Evolutionary conservation across 2,797 vertebrate genomes (phyloP), one percentile per base, ranked within the genome.

Genomic region (Semotilus atromaculatus): DNA sequence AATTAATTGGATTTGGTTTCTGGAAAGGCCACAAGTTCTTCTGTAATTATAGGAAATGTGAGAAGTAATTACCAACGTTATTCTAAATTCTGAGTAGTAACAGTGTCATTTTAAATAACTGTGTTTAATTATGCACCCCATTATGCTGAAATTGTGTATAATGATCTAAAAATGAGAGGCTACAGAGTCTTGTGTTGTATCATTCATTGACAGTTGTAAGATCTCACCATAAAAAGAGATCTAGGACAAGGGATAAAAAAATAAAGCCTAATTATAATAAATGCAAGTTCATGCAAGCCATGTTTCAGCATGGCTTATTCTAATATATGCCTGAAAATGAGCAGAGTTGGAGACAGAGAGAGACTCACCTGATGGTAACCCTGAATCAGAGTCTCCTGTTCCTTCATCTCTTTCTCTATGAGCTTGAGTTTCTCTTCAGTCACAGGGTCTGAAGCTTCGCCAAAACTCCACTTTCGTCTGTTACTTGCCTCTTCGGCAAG

Each of bases 301-400:
- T 70, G 78, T 43, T 45, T 34, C 36, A 58, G n/a, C 19, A 72
- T 43, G n/a, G 10, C 19, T 82, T 7, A 43, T 72, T 71, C 10
- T 58, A 71, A 29, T 38, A 70, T 29, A 70, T n/a, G 34, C 16
- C 34, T 19, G 9, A 73, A 34, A 31, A 68, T 31, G 10, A 38
- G 43, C 70, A 58, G 5, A 76, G 45, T 40, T 21, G 80, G 8
- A 38, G 19, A 74, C 14, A 48, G 45, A 48, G 14, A 43, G 3
- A 79, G n/a, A 86, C 86, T 34, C 85, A 98, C 98, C 96, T 97
- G 96, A 14, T 99, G 97, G 91, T 98, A 99, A 72, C 97, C 98
- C 87, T 96, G 96, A 89, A 99, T 97, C 73, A 99, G 95, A 1
- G 87, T 94, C 90, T 99, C 98, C 90, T 99, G 98, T 88, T 97